A percentile compares a stretch with the other conserved stretches of the same genome.
Evolutionary conservation across 2,113 vertebrate genomes (phyloP).

Genomic region (human (Homo sapiens)): DNA sequence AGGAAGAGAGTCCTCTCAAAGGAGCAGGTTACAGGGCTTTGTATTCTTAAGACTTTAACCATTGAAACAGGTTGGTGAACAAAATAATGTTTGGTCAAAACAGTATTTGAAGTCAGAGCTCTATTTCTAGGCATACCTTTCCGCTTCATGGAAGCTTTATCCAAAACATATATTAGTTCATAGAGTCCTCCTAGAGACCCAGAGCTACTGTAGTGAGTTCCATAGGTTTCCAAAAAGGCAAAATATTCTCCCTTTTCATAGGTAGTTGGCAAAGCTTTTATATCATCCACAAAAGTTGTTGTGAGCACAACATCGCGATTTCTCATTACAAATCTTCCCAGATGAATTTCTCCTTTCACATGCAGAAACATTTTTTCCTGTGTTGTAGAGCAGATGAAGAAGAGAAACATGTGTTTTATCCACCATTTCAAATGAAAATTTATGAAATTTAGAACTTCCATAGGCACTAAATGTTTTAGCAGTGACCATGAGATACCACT

Average conservation of each 20-base stretch:
- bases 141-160: constrained; percentile 81
- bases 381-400: constrained; percentile 1
- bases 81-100: neutral
- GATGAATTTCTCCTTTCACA: constrained; percentile 88
- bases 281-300: constrained; percentile 86
- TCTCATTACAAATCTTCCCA: constrained; percentile 90
- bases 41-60: neutral
- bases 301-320: constrained; percentile 82
- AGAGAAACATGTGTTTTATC: neutral
- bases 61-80: neutral
- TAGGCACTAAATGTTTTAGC: neutral
- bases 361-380: constrained; percentile 83
- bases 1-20: neutral
- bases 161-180: constrained; percentile 91
- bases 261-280: constrained; percentile 85
- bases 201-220: constrained; percentile 92
- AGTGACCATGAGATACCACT: neutral
- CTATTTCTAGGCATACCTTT: constrained; percentile 82
- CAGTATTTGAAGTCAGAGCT: neutral
- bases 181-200: constrained; percentile 92
- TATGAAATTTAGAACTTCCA: neutral
- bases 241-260: constrained; percentile 95
- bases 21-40: neutral
- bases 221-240: constrained; percentile 92
- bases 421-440: neutral